Conservation (phyloP, 2,888 invertebrate species). For the Drosophila dives region DNA sequence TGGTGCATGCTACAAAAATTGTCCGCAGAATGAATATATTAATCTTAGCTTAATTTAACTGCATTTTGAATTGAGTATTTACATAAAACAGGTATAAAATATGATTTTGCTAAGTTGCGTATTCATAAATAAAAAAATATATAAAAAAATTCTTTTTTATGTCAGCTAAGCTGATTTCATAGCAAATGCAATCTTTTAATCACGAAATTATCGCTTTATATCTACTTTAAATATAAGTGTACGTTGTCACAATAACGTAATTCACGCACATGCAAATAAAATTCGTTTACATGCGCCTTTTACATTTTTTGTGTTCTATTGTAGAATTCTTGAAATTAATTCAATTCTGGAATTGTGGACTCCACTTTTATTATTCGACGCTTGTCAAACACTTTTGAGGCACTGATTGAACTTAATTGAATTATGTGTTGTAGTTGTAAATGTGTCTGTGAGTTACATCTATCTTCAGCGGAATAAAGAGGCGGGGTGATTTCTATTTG, state of each 20-base stretch:
- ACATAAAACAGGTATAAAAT: background rate
- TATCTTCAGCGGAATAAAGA: background rate
- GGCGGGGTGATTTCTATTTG: background rate
- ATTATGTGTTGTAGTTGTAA: constrained; percentile 45
- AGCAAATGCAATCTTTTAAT: background rate
- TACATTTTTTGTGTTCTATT: constrained; percentile 12
- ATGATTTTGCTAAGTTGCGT: background rate
- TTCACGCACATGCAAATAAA: background rate
- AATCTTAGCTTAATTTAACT: background rate
- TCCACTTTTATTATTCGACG: constrained; percentile 65
- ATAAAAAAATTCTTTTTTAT: background rate
- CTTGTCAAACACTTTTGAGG: constrained; percentile 58
- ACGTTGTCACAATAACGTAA: constrained; percentile 10
- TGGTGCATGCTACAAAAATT: background rate
- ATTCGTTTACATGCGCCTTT: background rate
- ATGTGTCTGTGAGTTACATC: constrained; percentile 56
- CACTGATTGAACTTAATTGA: constrained; percentile 75
- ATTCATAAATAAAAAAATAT: background rate
- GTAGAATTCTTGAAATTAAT: constrained; percentile 35
- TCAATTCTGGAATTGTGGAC: constrained; percentile 41
- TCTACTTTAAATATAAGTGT: background rate
- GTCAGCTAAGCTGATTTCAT: background rate
- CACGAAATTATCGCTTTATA: background rate
- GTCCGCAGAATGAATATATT: background rate
- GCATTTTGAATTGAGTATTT: background rate